A percentile compares a stretch with the other conserved stretches of the same genome.
These are phyloP conservation scores for Notodonta dromedarius DNA, from an alignment of 2,888 invertebrate genomes.

Conservation along the genomic window DNA sequence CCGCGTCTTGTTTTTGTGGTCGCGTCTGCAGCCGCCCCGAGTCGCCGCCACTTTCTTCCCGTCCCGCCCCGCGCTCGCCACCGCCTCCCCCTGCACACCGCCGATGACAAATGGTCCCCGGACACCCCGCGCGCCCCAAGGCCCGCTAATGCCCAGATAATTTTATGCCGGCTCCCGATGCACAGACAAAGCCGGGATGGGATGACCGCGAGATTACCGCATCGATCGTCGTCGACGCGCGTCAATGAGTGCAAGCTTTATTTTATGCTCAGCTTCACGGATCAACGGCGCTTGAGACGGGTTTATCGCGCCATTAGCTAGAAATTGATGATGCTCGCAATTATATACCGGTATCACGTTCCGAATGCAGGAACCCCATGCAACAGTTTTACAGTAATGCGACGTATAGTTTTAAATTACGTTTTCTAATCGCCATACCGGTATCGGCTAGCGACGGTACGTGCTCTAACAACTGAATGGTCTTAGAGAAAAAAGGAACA, in stretches of 20 bases:
- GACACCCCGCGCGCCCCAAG: conserved; percentile 65
- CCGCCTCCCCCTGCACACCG: conserved; percentile 48
- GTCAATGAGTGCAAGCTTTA: conserved; percentile 73
- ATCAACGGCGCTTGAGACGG: conserved; percentile 61
- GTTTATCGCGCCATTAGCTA: conserved; percentile 66
- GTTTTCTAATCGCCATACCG: conserved; percentile 37
- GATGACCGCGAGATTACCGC: conserved; percentile 78
- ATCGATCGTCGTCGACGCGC: conserved; percentile 71
- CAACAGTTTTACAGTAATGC: conserved; percentile 25
- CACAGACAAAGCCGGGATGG: conserved; percentile 67
- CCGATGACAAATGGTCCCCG: conserved; percentile 83
- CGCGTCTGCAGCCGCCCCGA: conserved; percentile 80
- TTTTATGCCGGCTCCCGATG: conserved; percentile 76
- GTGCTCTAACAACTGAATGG: conserved; percentile 52
- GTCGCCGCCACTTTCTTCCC: conserved; percentile 72
- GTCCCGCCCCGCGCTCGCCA: conserved; percentile 48
- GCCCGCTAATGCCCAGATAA: conserved; percentile 80
- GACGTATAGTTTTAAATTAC: conserved; percentile 25
- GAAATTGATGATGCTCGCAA: conserved; percentile 57
- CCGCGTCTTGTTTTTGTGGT: conserved; percentile 81
- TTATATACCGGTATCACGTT: conserved; percentile 36
- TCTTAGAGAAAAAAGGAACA: conserved; percentile 48
- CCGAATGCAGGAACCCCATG: conserved; percentile 31
- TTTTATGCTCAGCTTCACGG: conserved; percentile 72
- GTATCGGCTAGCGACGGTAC: conserved; percentile 36